Base-by-base conservation (phyloP, 2,888 invertebrate genomes). In the Eledona agricola region DNA sequence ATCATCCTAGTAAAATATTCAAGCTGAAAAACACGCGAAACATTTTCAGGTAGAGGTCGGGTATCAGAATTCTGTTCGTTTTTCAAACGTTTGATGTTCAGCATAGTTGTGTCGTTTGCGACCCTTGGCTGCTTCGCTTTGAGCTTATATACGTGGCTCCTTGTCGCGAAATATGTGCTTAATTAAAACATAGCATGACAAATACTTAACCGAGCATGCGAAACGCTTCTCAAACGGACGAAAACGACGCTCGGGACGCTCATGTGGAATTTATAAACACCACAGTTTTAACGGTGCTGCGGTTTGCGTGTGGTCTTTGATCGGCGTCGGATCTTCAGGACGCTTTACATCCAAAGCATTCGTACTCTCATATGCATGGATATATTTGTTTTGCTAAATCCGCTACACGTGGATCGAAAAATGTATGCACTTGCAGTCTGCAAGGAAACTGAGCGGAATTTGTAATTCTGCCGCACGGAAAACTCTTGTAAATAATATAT, bases 121-220 rank as follows among this genome's bases (percentile, higher is more conserved):
- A 58, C 67, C 67, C 68, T 70, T 69, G 66, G 67, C 68, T 56
- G 61, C 61, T 51, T 59, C 63, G 56, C 72, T 70, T 70, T 70
- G 68, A 68, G 66, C 65, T 62, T 60, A 64, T 40, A 40, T 28
- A 45, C 45, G 64, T 66, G 60, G 57, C 65, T 67, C 62, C 71
- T 71, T 71, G 69, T 69, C 66, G 69, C 67, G 64, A 72, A 72
- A 72, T 72, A 72, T 72, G 71, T 66, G 71, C 71, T 72, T 73
- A 73, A 73, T 73, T 73, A 73, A 72, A 73, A 73, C 73, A 72
- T 72, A 71, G 70, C 71, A 72, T 70, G 73, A 72, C 73, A 70
- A 73, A 73, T 72, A 73, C 73, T 73, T 73, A 72, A 69, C 67
- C 68, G 70, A 63, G 65, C 66, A 63, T 62, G 63, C 59, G 32